Percentiles rank a stretch among this genome's conserved stretches.
Evolutionary conservation across 2,113 vertebrate genomes (phyloP).

Genomic region (Rhea pennata): DNA sequence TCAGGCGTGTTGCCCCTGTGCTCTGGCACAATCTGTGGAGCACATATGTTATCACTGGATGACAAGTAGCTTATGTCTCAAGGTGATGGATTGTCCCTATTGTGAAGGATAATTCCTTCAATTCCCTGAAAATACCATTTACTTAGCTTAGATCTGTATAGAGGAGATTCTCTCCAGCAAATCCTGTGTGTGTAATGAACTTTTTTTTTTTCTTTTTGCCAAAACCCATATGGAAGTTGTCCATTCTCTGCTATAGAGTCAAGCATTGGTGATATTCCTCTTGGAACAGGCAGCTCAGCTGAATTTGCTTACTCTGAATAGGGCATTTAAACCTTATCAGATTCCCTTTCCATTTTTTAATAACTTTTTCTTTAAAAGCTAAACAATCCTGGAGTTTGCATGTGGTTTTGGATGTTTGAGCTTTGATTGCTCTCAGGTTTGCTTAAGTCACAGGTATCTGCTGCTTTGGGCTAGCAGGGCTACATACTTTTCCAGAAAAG

Average conservation of each 20-base stretch:
- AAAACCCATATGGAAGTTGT: neutral
- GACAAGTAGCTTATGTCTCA: neutral
- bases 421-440: neutral
- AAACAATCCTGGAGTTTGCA: neutral
- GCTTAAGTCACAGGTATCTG: neutral
- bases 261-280: neutral
- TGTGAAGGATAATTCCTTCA: neutral
- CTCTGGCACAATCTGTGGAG: neutral
- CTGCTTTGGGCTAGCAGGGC: neutral
- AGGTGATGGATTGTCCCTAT: neutral
- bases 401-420: neutral
- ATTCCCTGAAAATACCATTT: neutral
- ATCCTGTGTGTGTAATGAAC: accelerated
- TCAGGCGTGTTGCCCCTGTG: neutral
- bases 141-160: neutral
- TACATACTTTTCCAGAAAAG: neutral
- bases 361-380: neutral
- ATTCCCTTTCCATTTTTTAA: neutral
- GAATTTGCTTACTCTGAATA: neutral
- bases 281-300: neutral
- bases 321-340: neutral
- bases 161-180: neutral
- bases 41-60: neutral
- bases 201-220: neutral
- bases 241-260: neutral